These are phyloP conservation scores for Glomeris maerens DNA, from an alignment of 1,140 invertebrate genomes.

Conservation along the genomic window DNA sequence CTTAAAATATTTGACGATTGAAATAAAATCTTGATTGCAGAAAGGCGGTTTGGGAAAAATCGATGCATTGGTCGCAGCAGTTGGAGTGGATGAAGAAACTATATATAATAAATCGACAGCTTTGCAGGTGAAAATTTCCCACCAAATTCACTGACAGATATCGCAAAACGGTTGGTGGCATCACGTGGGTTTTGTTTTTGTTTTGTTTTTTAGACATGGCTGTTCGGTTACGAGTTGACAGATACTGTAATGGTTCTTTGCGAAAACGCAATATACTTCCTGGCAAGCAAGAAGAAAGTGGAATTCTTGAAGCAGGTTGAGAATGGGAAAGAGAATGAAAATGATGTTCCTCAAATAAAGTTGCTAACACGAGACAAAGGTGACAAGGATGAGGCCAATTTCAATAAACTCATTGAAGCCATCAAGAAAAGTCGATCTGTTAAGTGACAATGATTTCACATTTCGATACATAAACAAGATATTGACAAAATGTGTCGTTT, in stretches of 20 bases:
- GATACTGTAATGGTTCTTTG: slow-evolving; percentile 89
- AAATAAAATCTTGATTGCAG: no score
- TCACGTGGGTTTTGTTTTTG: background rate
- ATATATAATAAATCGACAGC: slow-evolving; percentile 91
- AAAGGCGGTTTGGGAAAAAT: slow-evolving; percentile 70
- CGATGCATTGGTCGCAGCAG: slow-evolving; percentile 77
- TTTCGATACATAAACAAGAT: no score
- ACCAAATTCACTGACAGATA: background rate
- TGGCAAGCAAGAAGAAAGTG: slow-evolving; percentile 96
- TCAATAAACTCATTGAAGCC: slow-evolving; percentile 66
- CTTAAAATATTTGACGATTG: no score
- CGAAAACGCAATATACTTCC: slow-evolving; percentile 66
- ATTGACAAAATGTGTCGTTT: slow-evolving; percentile 6
- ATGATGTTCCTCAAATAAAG: slow-evolving; percentile 61
- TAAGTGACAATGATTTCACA: slow-evolving; percentile 7
- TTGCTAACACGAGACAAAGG: slow-evolving; percentile 78
- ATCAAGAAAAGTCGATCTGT: slow-evolving; percentile 73
- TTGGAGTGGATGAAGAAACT: slow-evolving; percentile 84
- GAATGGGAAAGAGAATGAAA: slow-evolving; percentile 65
- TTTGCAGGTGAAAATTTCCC: slow-evolving; percentile 51
- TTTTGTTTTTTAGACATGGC: slow-evolving; percentile 62
- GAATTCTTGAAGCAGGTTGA: slow-evolving; percentile 91
- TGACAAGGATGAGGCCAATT: slow-evolving; percentile 92
- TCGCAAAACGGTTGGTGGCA: background rate
- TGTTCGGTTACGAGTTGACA: slow-evolving; percentile 90